Evolutionary conservation across 2,888 invertebrate genomes (phyloP).

Genomic region (Pachliopta kotzebuea): DNA sequence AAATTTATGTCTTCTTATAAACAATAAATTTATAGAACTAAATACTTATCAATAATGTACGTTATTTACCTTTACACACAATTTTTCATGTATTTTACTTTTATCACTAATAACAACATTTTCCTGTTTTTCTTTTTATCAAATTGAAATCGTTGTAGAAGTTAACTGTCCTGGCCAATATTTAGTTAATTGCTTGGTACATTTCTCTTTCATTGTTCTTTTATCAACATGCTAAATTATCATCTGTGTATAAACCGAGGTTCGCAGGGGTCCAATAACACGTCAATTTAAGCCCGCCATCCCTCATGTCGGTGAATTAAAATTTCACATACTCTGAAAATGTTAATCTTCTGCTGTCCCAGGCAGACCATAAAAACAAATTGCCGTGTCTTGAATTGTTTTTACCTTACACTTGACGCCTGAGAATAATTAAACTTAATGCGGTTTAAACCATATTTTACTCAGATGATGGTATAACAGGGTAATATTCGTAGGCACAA

Average conservation of each 20-base stretch:
- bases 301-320: conserved; percentile 68
- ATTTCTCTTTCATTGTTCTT: conserved; percentile 30
- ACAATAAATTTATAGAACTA: no score
- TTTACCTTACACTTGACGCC: conserved; percentile 35
- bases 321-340: conserved; percentile 73
- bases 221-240: conserved; percentile 2
- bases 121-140: neutral
- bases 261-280: conserved; percentile 65
- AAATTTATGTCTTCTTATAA: no score
- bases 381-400: conserved; percentile 69
- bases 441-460: conserved; percentile 22
- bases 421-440: conserved; percentile 28
- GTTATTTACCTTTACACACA: no score
- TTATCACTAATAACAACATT: no score
- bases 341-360: conserved; percentile 71
- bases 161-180: neutral
- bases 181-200: neutral
- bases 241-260: conserved; percentile 16
- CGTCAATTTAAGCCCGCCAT: conserved; percentile 63
- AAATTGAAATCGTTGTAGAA: neutral
- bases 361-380: conserved; percentile 66
- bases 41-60: no score
- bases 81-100: no score
- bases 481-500: conserved; percentile 9
- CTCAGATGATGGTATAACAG: conserved; percentile 8